phyloP scores from a whole-genome alignment of 1,140 invertebrate genomes.

The Cotesia vestalis region DNA sequence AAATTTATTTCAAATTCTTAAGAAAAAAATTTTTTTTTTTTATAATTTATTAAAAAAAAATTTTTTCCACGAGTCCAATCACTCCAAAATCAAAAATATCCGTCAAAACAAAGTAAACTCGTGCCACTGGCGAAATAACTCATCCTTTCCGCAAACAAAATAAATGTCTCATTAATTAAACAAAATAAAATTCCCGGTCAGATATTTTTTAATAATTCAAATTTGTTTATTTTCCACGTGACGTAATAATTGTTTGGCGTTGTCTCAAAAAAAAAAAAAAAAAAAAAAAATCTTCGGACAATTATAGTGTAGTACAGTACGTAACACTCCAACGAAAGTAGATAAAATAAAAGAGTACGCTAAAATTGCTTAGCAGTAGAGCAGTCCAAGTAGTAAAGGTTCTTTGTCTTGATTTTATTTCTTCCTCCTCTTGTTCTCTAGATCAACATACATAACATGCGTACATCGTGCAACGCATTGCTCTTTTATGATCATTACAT shows the following conservation, averaged over 20 bases:
- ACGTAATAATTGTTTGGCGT: conserved; percentile 8
- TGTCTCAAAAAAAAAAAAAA: conserved; percentile 16
- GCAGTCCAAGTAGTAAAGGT: neutral
- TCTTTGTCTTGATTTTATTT: conserved; percentile 13
- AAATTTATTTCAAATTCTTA: too few relatives aligned
- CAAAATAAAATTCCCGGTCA: neutral
- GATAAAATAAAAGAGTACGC: conserved; percentile 11
- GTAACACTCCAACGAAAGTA: neutral
- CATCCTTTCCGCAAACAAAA: too few relatives aligned
- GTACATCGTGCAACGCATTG: neutral
- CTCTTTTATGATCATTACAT: neutral
- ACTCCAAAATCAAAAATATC: too few relatives aligned
- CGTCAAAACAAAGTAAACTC: too few relatives aligned
- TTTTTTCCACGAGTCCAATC: too few relatives aligned
- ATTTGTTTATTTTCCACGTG: neutral
- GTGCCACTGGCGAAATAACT: too few relatives aligned
- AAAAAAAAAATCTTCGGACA: conserved; percentile 2
- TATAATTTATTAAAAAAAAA: too few relatives aligned
- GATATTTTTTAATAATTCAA: too few relatives aligned
- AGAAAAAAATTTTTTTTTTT: too few relatives aligned
- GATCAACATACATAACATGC: neutral
- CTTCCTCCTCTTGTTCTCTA: neutral
- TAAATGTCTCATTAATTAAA: neutral
- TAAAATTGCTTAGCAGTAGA: conserved; percentile 15
- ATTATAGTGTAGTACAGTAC: neutral